Evolutionary conservation across 2,888 invertebrate genomes (phyloP), one percentile per base, ranked within the genome.

Genomic region (Pteria penguin): DNA sequence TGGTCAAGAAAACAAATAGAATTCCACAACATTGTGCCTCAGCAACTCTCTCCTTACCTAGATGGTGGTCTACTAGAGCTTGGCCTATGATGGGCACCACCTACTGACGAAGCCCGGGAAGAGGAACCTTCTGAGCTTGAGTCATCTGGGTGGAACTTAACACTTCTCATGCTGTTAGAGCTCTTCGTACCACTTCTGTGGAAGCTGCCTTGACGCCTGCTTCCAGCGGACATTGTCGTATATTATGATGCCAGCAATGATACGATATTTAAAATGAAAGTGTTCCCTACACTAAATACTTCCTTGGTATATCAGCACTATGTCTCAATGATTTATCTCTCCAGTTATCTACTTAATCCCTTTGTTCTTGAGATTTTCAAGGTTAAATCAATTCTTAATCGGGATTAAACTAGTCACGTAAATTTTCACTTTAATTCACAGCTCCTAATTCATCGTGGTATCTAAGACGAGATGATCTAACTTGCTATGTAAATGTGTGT

Each of bases 131-230:
- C 76, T 11, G 76, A 77, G 1, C 63, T 33, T 31, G 69, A 45
- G 14, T 73, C 76, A 24, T 77, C 76, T 2, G 69, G 45, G 26
- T 73, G 73, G 33, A 77, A 77, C 32, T 77, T 77, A 2, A 77
- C 76, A 55, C 61, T 73, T 11, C 76, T 54, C 36, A 58, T 72
- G 57, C 72, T 72, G 32, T 57, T 65, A 1, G 66, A 58, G 33
- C 58, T 77, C 5, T 58, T 33, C 22, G 73, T 72, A 27, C 69
- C 70, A 24, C 63, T 66, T 18, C 72, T 36, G 24, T 57, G 68
- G 54, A 57, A 63, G 45, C 57, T 69, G 1, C 72, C 73, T 18
- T 72, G 57, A 55, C 61, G 33, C 29, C 69, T 63, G 3, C 63
- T 69, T 27, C 69, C 69, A 8, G 76, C 73, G 26, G 76, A 77